Base-by-base conservation (phyloP, 2,888 invertebrate genomes). In the Euzophera pinguis region DNA sequence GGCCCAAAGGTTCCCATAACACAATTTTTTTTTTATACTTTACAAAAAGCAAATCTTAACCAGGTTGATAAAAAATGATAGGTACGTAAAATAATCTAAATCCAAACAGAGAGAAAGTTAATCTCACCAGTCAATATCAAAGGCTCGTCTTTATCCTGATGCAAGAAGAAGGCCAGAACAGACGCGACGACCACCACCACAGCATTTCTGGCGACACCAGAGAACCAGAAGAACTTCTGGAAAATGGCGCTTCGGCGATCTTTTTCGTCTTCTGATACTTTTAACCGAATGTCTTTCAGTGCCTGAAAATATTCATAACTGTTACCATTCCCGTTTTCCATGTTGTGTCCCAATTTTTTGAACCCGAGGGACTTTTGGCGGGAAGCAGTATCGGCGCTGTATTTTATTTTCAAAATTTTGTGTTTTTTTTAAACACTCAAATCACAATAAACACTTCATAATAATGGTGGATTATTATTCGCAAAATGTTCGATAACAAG, bases 121-220 rank as follows among this genome's bases (percentile, higher is more conserved):
- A 6, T 3, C 45, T 6, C 75, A 93, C 93, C 92, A 57, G 94
- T 94, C 4, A 94, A 77, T 58, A 91, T 81, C 56, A 94, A 91
- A 0, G 93, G 92, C 1, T 86, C 76, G 0, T 73, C 65, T 39
- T 84, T 85, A 47, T 88, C 75, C 45, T 72, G 67, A 50, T 92
- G 82, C 22, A 93, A 81, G 47, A 91, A 69, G 65, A 84, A 93
- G 0, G 94, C 93, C 2, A 92, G 61, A 0, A 91, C 70, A 0
- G 93, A 90, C 39, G 93, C 93, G 0, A 92, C 53, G 0, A 95
- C 80, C 0, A 95, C 95, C 0, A 94, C 92, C 0, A 94, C 85
- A 0, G 95, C 95, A 71, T 95, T 95, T 58, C 95, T 90, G 0
- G 92, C 91, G 0, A 94, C 93, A 0, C 93, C 93, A 0, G 91